Conservation (phyloP, 2,113 vertebrate species). For the Cricetomys ansorgei region DNA sequence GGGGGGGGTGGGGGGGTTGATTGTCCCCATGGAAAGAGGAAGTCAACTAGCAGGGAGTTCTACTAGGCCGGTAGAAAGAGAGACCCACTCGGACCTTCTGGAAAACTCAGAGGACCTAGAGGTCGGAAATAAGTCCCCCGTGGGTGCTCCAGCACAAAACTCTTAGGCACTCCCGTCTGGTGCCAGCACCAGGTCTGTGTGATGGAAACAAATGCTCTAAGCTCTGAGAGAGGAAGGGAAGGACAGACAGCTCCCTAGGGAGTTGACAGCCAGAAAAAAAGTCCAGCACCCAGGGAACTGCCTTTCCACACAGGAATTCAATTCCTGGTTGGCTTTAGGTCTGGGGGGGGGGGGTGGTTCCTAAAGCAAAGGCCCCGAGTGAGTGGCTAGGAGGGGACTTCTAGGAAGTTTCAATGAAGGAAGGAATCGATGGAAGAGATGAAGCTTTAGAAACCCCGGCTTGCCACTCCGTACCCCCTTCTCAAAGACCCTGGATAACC, state of each 20-base stretch:
- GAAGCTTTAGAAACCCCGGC: neutral
- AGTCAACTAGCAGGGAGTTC: neutral
- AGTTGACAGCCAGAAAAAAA: neutral
- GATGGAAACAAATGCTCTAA: neutral
- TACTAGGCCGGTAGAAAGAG: neutral
- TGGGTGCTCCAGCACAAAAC: neutral
- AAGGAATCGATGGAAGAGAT: neutral
- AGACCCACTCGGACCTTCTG: neutral
- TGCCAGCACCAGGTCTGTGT: neutral
- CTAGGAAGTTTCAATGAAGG: neutral
- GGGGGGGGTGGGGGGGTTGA: too few relatives aligned
- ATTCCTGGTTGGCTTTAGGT: neutral
- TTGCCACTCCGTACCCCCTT: neutral
- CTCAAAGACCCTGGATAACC: neutral
- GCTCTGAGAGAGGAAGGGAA: neutral
- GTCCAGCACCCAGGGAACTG: neutral
- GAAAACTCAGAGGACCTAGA: neutral
- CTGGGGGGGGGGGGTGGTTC: neutral
- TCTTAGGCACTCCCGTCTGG: neutral
- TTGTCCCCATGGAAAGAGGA: neutral
- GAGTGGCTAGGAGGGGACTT: neutral
- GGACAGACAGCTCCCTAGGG: neutral
- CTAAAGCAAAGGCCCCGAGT: neutral
- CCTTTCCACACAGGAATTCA: neutral
- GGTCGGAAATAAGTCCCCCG: neutral